Evolutionary conservation across 2,888 invertebrate species (phyloP), one percentile per base, ranked within the genome.

Genomic region (Calameuta filiformis): DNA sequence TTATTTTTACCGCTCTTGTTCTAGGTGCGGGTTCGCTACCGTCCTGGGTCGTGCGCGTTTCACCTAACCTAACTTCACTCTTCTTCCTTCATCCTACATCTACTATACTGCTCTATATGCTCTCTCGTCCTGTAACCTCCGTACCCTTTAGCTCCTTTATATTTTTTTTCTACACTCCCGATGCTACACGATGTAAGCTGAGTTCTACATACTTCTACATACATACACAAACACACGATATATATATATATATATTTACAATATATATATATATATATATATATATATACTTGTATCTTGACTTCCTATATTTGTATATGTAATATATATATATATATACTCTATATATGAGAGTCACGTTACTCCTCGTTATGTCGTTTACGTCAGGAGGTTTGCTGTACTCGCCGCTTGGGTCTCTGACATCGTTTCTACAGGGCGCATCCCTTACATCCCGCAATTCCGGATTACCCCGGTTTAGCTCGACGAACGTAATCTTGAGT

Each of bases 1-100:
- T 91, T 89, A 89, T 91, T 91, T 91, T 91, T 91, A 89, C 87
- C 87, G 87, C 88, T 88, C 89, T 87, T 88, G 85, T 88, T 75
- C 69, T 77, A 31, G 71, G 33, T 34, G 71, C 71, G 71, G 56
- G 56, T 56, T 56, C 30, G 71, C 71, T 71, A 71, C 71, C 33
- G 71, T 71, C 73, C 68, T 34, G 69, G 33, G 37, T 68, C 68
- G 68, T 68, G 56, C 71, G 69, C 71, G 71, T 73, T 74, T 40
- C 76, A 40, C 75, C 68, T 30, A 11, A 40, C 35, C 75, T 12
- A 15, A 34, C 76, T 75, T 75, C 80, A 68, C 73, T 6, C 75
- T 73, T 33, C 71, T 73, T 37, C 56, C 33, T 35, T 35, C 76
- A 35, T 69, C 33, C 33, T n/a, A 23, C 74, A 77, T 75, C 76